Percentiles rank a stretch among this genome's conserved stretches.
Evolutionary conservation across 2,797 vertebrate species (phyloP).

Genomic region (Xerus rutilus): DNA sequence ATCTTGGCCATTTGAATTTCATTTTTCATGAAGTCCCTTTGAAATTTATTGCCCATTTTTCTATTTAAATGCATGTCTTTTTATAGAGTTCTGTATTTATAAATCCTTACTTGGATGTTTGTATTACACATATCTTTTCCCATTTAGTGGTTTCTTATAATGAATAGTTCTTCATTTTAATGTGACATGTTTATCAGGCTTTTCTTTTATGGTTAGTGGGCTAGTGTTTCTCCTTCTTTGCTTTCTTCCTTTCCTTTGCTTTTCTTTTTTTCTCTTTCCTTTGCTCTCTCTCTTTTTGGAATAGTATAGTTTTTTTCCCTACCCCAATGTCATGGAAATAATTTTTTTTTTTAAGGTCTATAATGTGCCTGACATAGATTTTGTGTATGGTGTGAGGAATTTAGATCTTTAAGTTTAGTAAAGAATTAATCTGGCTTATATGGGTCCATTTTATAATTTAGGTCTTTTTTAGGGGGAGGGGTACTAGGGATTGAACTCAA

Average conservation of each 20-base stretch:
- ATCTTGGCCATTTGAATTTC: slow-evolving; percentile 32
- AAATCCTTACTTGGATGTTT: slow-evolving; percentile 20
- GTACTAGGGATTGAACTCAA: no score
- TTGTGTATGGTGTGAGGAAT: neutral
- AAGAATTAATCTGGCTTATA: slow-evolving; percentile 35
- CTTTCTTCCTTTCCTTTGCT: no score
- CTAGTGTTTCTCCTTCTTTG: neutral
- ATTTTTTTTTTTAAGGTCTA: slow-evolving; percentile 27
- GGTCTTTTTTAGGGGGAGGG: neutral
- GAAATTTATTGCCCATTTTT: slow-evolving; percentile 56
- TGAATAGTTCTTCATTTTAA: slow-evolving; percentile 54
- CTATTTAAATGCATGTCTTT: neutral
- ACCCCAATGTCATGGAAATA: neutral
- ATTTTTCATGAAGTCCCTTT: slow-evolving; percentile 50
- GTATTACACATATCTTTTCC: slow-evolving; percentile 24
- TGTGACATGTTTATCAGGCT: neutral
- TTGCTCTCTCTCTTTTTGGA: no score
- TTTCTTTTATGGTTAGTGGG: slow-evolving; percentile 35
- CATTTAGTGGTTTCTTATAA: slow-evolving; percentile 23
- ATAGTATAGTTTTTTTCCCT: neutral
- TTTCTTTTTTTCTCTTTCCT: neutral
- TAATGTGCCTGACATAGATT: neutral
- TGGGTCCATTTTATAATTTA: neutral
- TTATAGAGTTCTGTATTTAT: slow-evolving; percentile 44
- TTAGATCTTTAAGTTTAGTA: slow-evolving; percentile 57